Evolutionary conservation across 2,113 vertebrate genomes (phyloP).

Genomic region (Genyomyrus donnyi): DNA sequence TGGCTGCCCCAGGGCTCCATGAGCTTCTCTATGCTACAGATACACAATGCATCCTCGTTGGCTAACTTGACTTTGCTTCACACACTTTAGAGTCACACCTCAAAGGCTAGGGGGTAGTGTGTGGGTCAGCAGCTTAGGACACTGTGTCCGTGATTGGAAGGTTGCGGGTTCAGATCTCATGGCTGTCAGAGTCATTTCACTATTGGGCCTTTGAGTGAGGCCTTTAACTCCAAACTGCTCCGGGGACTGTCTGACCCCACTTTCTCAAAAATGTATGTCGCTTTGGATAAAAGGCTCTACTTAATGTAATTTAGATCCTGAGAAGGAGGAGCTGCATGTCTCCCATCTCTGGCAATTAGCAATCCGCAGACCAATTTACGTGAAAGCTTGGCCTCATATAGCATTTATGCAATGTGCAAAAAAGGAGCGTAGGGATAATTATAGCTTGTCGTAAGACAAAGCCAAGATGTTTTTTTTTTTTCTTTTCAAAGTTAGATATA

Average conservation of each 20-base stretch:
- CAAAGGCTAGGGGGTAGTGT: background rate
- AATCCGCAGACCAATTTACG: background rate
- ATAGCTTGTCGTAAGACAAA: background rate
- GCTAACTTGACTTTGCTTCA: background rate
- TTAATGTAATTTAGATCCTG: background rate
- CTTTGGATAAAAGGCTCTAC: background rate
- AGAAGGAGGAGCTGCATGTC: background rate
- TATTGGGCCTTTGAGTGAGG: background rate
- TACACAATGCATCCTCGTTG: background rate
- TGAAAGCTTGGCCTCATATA: background rate
- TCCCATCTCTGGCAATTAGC: background rate
- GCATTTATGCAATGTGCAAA: background rate
- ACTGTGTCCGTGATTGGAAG: background rate
- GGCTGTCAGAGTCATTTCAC: background rate
- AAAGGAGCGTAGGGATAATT: background rate
- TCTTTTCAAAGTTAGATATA: background rate
- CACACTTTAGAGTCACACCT: background rate
- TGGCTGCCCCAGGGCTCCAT: background rate
- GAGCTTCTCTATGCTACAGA: background rate
- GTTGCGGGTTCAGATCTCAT: background rate
- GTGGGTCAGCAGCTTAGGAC: background rate
- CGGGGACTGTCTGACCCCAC: background rate
- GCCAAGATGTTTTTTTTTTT: background rate
- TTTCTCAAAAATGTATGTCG: background rate
- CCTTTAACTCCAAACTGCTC: background rate